Conservation (phyloP, 2,113 vertebrate species). For the Sylvietta virens region DNA sequence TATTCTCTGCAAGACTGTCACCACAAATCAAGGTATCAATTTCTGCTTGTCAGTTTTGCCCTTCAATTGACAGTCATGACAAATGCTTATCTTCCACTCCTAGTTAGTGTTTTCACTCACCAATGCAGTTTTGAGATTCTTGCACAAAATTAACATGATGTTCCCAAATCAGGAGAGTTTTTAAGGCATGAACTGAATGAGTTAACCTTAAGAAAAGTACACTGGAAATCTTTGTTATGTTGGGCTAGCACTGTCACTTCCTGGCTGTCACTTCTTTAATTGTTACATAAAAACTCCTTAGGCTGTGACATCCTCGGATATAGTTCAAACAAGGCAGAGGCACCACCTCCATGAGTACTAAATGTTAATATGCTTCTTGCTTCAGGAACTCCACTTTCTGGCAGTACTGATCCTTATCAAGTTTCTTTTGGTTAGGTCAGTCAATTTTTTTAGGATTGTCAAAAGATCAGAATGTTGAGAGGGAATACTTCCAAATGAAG, state of each 20-base stretch:
- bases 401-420: neutral
- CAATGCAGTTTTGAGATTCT: neutral
- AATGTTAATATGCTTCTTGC: neutral
- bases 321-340: neutral
- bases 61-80: neutral
- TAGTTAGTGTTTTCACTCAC: neutral
- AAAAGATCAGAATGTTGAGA: neutral
- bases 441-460: neutral
- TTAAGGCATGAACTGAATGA: neutral
- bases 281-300: neutral
- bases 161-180: neutral
- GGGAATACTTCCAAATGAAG: neutral
- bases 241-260: neutral
- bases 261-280: neutral
- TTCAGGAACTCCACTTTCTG: neutral
- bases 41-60: neutral
- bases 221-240: neutral
- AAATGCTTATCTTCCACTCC: neutral
- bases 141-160: neutral
- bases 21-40: neutral
- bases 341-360: accelerated
- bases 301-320: neutral
- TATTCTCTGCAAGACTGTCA: neutral
- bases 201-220: neutral
- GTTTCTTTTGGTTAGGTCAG: neutral